Conservation (phyloP, 2,113 vertebrate genomes). For the Cyanoliseus patagonus region DNA sequence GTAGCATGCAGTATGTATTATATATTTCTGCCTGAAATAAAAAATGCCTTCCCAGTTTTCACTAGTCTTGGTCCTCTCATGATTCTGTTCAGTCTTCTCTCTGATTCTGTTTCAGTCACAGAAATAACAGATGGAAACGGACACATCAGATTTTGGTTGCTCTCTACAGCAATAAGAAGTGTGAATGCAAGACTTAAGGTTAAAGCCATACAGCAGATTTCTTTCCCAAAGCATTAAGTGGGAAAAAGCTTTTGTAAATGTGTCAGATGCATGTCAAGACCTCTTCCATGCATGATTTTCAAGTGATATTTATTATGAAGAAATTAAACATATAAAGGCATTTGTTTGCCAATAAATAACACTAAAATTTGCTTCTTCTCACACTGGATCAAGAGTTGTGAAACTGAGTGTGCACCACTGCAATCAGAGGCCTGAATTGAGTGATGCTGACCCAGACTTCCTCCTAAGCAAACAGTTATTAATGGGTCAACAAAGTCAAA, state of each 20-base stretch:
- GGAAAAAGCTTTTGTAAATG: not conserved
- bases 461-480: not conserved
- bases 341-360: not conserved
- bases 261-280: not conserved
- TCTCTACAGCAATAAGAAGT: not conserved
- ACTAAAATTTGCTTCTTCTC: not conserved
- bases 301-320: not conserved
- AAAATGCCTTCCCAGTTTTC: not conserved
- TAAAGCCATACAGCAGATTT: not conserved
- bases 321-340: not conserved
- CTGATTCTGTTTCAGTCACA: not conserved
- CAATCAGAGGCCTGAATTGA: not conserved
- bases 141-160: slow-evolving; percentile 15
- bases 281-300: not conserved
- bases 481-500: not conserved
- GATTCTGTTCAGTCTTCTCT: not conserved
- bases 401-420: not conserved
- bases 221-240: not conserved
- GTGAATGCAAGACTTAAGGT: not conserved
- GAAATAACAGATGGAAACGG: not conserved
- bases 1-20: not conserved
- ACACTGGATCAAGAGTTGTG: not conserved
- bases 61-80: not conserved
- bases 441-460: not conserved
- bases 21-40: not conserved